Conservation (phyloP, 2,113 vertebrate species). For the Hirundichthys speculiger region DNA sequence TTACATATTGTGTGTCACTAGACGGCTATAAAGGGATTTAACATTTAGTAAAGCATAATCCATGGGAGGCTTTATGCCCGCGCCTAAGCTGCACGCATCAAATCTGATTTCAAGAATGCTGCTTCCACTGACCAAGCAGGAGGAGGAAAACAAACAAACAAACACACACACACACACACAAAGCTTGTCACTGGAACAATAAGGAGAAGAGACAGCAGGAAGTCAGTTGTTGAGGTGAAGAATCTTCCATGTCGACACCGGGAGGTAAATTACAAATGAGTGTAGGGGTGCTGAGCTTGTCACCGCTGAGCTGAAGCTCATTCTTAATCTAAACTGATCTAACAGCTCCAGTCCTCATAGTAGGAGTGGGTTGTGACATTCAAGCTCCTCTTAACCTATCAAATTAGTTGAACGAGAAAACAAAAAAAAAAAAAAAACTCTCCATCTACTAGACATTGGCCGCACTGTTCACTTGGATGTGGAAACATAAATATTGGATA, state of each 20-base stretch:
- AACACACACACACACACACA: constrained; percentile 5
- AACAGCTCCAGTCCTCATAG: constrained; percentile 29
- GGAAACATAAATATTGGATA: constrained; percentile 63
- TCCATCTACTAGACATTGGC: constrained; percentile 37
- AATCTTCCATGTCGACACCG: constrained; percentile 63
- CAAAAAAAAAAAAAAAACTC: constrained; percentile 64
- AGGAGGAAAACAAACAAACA: constrained; percentile 22
- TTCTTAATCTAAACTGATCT: constrained; percentile 53
- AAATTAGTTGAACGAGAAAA: constrained; percentile 63
- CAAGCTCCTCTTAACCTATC: constrained; percentile 46
- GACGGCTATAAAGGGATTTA: constrained; percentile 83
- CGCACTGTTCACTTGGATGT: constrained; percentile 43
- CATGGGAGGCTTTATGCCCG: constrained; percentile 77
- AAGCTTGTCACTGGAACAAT: constrained; percentile 65
- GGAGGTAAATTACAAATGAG: constrained; percentile 70
- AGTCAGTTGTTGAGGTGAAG: constrained; percentile 61
- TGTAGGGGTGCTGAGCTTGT: constrained; percentile 21
- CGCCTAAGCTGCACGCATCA: constrained; percentile 76
- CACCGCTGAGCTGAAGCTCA: constrained; percentile 13
- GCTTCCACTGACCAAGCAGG: constrained; percentile 65
- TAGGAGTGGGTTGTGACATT: constrained; percentile 40
- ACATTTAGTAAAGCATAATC: constrained; percentile 82
- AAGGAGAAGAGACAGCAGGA: constrained; percentile 67
- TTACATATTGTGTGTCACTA: constrained; percentile 84
- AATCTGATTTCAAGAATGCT: constrained; percentile 81